These are phyloP conservation scores for Formica selysi DNA, from an alignment of 1,140 invertebrate genomes.

Conservation along the genomic window DNA sequence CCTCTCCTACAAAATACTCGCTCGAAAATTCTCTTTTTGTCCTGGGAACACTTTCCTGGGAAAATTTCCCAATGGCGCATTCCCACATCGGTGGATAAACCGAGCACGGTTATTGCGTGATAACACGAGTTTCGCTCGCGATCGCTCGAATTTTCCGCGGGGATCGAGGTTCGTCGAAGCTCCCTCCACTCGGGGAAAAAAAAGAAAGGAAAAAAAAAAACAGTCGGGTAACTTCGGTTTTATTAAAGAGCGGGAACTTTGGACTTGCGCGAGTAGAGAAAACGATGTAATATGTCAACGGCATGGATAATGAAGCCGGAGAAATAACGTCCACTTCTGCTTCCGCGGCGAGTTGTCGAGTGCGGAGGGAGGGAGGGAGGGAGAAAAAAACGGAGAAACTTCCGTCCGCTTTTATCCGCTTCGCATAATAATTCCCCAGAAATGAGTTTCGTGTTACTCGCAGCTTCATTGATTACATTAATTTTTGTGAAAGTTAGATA, in stretches of 20 bases:
- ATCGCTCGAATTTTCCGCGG: conserved; percentile 56
- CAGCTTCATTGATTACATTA: conserved; percentile 62
- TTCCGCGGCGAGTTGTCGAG: conserved; percentile 35
- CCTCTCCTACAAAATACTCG: background rate
- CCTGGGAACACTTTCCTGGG: conserved; percentile 45
- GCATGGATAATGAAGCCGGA: conserved; percentile 62
- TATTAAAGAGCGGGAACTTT: conserved; percentile 62
- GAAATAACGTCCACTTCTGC: conserved; percentile 55
- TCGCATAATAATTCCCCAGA: conserved; percentile 59
- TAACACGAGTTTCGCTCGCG: conserved; percentile 53
- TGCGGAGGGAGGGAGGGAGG: background rate
- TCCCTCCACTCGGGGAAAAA: background rate
- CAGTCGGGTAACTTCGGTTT: conserved; percentile 54
- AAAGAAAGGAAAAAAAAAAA: conserved; percentile 38
- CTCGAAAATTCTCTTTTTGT: conserved; percentile 18
- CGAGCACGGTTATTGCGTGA: conserved; percentile 55
- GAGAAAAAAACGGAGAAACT: conserved; percentile 39
- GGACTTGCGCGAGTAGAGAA: conserved; percentile 53
- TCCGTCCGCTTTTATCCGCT: conserved; percentile 58
- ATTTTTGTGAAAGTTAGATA: conserved; percentile 57
- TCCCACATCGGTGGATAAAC: conserved; percentile 49
- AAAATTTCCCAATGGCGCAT: conserved; percentile 62
- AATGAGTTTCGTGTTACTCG: conserved; percentile 59
- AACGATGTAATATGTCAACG: conserved; percentile 65
- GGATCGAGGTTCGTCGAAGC: conserved; percentile 32